phyloP scores from a whole-genome alignment of 2,888 invertebrate species.

The Operophtera brumata region DNA sequence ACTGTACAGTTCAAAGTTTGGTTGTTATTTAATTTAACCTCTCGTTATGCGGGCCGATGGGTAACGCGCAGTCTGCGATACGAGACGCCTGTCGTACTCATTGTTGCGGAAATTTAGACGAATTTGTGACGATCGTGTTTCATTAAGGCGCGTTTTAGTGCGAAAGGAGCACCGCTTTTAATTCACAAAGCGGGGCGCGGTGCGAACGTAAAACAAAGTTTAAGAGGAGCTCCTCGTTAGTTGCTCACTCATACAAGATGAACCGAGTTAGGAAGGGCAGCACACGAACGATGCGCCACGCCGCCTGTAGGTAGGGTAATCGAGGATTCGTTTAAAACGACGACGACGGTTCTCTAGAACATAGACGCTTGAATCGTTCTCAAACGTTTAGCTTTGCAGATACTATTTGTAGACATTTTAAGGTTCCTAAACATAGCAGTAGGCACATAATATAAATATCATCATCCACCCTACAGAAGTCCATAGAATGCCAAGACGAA shows the following conservation, averaged over 20 bases:
- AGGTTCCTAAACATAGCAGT: too few relatives aligned
- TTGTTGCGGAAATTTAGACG: conserved; percentile 74
- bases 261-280: conserved; percentile 36
- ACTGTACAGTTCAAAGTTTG: conserved; percentile 49
- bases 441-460: too few relatives aligned
- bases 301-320: too few relatives aligned
- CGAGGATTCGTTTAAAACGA: too few relatives aligned
- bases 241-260: conserved; percentile 64
- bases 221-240: conserved; percentile 70
- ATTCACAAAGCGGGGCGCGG: conserved; percentile 69
- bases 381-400: too few relatives aligned
- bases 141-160: conserved; percentile 72
- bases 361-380: too few relatives aligned
- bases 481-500: too few relatives aligned
- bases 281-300: too few relatives aligned
- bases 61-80: conserved; percentile 60
- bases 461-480: too few relatives aligned
- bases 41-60: conserved; percentile 68
- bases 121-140: conserved; percentile 74
- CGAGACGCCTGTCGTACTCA: conserved; percentile 59
- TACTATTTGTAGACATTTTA: too few relatives aligned
- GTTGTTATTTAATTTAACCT: conserved; percentile 76
- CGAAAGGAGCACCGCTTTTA: conserved; percentile 65
- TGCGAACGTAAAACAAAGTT: conserved; percentile 67
- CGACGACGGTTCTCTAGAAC: too few relatives aligned